Evolutionary conservation across 2,888 invertebrate genomes (phyloP), one percentile per base, ranked within the genome.

Genomic region (Crioceris asparagi): DNA sequence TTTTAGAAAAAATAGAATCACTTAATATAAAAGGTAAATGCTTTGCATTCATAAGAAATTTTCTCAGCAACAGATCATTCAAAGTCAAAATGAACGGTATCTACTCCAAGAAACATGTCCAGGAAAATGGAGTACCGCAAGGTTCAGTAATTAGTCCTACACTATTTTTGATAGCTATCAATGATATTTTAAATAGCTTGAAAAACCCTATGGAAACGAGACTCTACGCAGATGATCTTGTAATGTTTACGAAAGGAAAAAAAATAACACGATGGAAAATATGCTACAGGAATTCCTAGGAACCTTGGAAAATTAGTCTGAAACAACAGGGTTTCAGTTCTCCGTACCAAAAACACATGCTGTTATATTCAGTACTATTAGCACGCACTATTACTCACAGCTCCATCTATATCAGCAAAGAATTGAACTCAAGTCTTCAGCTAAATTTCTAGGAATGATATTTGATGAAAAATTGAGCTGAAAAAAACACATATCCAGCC

Each of bases 191-290:
- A 11, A 25, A 25, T 2, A 12, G 19, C 17, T 11, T 34, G 15
- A 23, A 11, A 25, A 11, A 8, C 11, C 25, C 25, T 8, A 16
- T 34, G 3, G 25, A 25, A 16, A 10, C 7, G 14, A 14, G 16
- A n/a, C 34, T 34, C 15, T 34, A 23, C 10, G 34, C 34, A 25
- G 34, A 34, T 25, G 34, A 34, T n/a, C 34, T 34, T 3, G 16
- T 34, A 4, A 3, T 34, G 17, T 21, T 21, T 15, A 34, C 16
- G 14, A 11, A 4, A 15, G 4, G 3, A 12, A 6, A 25, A 34
- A 8, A 3, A 34, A 23, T n/a, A 12, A 7, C 7, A 23, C 15
- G 6, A 34, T 25, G 14, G 15, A 21, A 15, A 34, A 14, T 16
- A 11, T 25, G 4, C 19, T 25, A 12, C 34, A 34, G 11, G 7